These are phyloP conservation scores for Synchiropus splendidus DNA, from an alignment of 2,113 vertebrate genomes.

Conservation along the genomic window DNA sequence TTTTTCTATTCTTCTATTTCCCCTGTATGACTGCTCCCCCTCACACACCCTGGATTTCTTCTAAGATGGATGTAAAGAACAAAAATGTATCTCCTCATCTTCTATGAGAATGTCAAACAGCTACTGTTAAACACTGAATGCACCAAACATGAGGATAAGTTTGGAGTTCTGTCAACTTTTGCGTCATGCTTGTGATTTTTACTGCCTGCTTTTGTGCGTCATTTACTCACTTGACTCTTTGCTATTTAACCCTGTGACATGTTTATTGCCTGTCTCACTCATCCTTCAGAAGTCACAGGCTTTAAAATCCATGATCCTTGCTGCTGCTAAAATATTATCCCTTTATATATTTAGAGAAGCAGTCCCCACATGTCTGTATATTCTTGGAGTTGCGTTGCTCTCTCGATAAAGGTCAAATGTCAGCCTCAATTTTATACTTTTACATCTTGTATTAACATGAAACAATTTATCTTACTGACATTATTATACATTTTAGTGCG, in stretches of 20 bases:
- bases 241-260: conserved; percentile 39
- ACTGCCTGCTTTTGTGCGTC: conserved; percentile 44
- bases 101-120: conserved; percentile 48
- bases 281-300: conserved; percentile 23
- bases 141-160: conserved; percentile 21
- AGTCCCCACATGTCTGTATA: no score
- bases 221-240: conserved; percentile 36
- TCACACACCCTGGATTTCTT: conserved; percentile 20
- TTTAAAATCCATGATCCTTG: conserved; percentile 1
- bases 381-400: no score
- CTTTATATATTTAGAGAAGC: no score
- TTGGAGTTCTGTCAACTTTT: conserved; percentile 27
- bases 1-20: no score
- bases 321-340: no score
- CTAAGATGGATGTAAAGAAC: conserved; percentile 40
- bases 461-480: no score
- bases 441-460: no score
- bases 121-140: conserved; percentile 29
- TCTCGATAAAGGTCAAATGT: no score
- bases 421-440: no score
- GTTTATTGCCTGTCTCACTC: conserved; percentile 37
- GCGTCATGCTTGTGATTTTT: conserved; percentile 40
- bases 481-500: no score
- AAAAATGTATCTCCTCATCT: conserved; percentile 28
- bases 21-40: conserved; percentile 1